Evolutionary conservation across 2,113 vertebrate species (phyloP).

Genomic region (Penelope pileata): DNA sequence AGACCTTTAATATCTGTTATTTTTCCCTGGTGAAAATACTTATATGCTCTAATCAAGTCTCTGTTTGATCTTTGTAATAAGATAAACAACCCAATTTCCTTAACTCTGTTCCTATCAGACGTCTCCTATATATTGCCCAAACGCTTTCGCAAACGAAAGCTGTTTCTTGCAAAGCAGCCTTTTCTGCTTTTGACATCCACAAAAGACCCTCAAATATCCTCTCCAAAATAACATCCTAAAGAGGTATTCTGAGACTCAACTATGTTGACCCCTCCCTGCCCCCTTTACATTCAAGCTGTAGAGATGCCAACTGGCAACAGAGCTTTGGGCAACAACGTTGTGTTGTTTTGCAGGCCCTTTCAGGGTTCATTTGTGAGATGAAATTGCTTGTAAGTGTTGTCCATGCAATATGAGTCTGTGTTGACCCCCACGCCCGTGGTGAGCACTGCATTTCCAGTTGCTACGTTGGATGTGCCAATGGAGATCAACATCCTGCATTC

Average conservation of each 20-base stretch:
- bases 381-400: rapidly evolving
- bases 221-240: neutral
- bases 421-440: rapidly evolving
- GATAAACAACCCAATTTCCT: slow-evolving; percentile 35
- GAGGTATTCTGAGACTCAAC: neutral
- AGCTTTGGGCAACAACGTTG: neutral
- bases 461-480: rapidly evolving
- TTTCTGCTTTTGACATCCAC: neutral
- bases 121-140: neutral
- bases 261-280: neutral
- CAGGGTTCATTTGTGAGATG: rapidly evolving
- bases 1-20: slow-evolving; percentile 25
- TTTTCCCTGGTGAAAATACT: neutral
- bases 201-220: neutral
- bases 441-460: neutral
- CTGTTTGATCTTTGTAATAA: slow-evolving; percentile 51
- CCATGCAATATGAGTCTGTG: rapidly evolving
- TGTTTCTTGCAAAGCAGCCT: neutral
- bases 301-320: rapidly evolving
- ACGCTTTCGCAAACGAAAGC: neutral
- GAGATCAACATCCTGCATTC: neutral
- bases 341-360: neutral
- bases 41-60: neutral
- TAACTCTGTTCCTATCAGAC: neutral
- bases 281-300: neutral